A percentile compares a stretch with the other conserved stretches of the same genome.
Conservation (phyloP, 2,113 vertebrate genomes). For the Myocastor coypus region DNA sequence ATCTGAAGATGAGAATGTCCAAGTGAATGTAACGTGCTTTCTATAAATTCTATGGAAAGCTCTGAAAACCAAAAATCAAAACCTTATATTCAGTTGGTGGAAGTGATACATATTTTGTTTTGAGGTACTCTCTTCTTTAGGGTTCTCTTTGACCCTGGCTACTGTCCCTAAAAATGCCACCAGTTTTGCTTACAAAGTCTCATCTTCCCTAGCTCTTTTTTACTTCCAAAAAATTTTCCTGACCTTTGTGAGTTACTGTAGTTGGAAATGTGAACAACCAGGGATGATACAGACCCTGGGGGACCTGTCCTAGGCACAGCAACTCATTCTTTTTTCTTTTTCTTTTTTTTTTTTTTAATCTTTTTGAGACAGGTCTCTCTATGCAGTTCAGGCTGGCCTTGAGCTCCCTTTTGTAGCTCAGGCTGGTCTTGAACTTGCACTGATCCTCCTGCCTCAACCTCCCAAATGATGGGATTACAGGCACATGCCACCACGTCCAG, state of each 20-base stretch:
- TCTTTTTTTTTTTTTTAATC: too few species aligned
- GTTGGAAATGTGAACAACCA: background rate
- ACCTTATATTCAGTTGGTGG: background rate
- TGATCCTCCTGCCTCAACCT: too few species aligned
- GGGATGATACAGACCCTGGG: background rate
- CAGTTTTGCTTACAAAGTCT: background rate
- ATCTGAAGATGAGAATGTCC: background rate
- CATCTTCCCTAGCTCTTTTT: background rate
- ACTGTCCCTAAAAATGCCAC: background rate
- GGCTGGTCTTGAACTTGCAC: too few species aligned
- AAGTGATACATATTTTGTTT: background rate
- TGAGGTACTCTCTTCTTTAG: background rate
- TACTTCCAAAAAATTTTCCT: conserved; percentile 8
- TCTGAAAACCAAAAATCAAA: background rate
- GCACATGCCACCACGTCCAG: too few species aligned
- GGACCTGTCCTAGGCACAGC: background rate
- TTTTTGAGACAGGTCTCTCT: too few species aligned
- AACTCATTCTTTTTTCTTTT: background rate
- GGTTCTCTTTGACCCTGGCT: background rate
- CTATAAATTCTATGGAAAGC: conserved; percentile 26
- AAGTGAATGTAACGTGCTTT: background rate
- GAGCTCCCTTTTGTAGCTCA: too few species aligned
- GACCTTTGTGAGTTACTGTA: background rate
- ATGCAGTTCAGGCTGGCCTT: too few species aligned
- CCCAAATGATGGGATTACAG: too few species aligned